Conservation (phyloP, 2,113 vertebrate genomes). For the Loxodonta africana region DNA sequence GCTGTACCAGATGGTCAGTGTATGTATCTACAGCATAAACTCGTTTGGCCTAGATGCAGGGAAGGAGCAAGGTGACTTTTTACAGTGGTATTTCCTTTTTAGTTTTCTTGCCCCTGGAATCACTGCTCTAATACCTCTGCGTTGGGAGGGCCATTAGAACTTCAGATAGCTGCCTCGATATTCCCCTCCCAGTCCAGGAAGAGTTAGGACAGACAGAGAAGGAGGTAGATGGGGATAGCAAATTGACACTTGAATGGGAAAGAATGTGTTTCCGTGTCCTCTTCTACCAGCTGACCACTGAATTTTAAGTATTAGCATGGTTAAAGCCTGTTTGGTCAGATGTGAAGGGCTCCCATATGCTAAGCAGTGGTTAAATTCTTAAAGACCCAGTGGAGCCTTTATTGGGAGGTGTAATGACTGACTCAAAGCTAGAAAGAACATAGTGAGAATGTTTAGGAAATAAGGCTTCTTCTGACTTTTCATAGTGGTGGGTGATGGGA, state of each 20-base stretch:
- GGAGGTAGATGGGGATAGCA: too few species aligned
- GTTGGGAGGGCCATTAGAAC: background rate
- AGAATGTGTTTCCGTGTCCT: background rate
- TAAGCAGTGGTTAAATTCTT: background rate
- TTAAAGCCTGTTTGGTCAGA: background rate
- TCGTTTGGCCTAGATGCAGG: background rate
- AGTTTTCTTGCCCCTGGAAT: background rate
- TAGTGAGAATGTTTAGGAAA: background rate
- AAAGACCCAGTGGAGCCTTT: background rate
- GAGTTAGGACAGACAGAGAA: background rate
- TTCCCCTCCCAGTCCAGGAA: background rate
- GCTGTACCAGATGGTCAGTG: background rate
- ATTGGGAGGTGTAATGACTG: background rate
- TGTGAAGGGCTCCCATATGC: background rate
- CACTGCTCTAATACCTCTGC: background rate
- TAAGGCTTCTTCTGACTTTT: background rate
- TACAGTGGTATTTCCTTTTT: constrained; percentile 24
- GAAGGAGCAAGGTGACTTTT: background rate
- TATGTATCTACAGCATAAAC: too few species aligned
- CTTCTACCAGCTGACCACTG: background rate
- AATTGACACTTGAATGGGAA: background rate
- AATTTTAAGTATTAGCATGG: background rate
- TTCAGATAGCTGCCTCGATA: background rate
- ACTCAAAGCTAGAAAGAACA: background rate
- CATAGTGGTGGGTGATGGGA: background rate